Evolutionary conservation across 2,113 vertebrate genomes (phyloP).

Genomic region (Paraplagusia blochii): DNA sequence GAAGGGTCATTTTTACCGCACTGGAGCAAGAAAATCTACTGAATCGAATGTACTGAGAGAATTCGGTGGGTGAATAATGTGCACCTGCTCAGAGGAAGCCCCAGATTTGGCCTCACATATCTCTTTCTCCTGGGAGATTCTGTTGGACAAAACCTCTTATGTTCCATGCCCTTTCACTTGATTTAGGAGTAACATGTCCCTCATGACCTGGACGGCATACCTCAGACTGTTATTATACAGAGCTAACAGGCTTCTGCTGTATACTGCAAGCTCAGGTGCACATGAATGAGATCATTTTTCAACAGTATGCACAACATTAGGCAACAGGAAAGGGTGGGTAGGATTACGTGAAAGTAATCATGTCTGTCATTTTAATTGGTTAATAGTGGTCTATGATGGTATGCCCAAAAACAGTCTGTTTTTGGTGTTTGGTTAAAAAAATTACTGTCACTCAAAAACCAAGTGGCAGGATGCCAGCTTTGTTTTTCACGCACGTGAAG

Average conservation of each 20-base stretch:
- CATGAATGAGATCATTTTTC: no score
- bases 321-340: no score
- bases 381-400: no score
- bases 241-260: neutral
- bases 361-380: no score
- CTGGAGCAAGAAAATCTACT: constrained; percentile 26
- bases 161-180: constrained; percentile 14
- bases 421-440: no score
- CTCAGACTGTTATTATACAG: neutral
- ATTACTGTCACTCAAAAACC: no score
- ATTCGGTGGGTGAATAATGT: constrained; percentile 38
- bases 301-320: no score
- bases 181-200: constrained; percentile 10
- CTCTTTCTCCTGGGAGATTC: constrained; percentile 21
- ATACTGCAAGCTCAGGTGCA: neutral
- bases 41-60: constrained; percentile 22
- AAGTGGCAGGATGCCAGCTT: no score
- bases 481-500: no score
- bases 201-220: neutral
- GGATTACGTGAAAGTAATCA: no score
- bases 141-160: constrained; percentile 9
- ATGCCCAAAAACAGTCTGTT: no score
- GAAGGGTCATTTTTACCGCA: constrained; percentile 17
- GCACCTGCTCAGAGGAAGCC: constrained; percentile 48
- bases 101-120: constrained; percentile 8